Conservation (phyloP, 1,140 invertebrate genomes). For the Polypedilum vanderplanki region DNA sequence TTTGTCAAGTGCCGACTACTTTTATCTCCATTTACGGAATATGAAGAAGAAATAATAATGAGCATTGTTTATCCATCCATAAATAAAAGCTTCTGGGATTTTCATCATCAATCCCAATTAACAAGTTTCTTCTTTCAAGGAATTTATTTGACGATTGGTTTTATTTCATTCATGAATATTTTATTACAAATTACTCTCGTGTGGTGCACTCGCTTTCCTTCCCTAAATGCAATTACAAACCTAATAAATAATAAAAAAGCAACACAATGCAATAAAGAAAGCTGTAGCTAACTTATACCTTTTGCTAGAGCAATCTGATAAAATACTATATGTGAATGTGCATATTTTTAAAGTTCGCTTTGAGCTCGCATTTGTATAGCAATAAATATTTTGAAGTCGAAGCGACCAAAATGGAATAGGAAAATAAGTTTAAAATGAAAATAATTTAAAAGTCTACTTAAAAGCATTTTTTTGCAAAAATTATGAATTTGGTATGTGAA, state of each 20-base stretch:
- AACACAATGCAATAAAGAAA: background rate
- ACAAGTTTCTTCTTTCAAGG: too few species aligned
- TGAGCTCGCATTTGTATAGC: constrained; percentile 16
- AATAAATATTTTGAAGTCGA: constrained; percentile 19
- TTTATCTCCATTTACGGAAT: too few species aligned
- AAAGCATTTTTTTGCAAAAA: too few species aligned
- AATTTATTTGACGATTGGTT: too few species aligned
- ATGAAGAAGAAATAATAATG: too few species aligned
- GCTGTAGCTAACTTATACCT: background rate
- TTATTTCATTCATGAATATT: background rate
- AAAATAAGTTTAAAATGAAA: background rate
- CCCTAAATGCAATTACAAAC: constrained; percentile 9
- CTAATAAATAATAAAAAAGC: background rate
- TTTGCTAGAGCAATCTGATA: constrained; percentile 14
- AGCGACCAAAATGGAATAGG: background rate
- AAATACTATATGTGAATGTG: background rate
- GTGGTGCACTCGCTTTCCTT: background rate
- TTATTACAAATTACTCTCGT: constrained; percentile 6
- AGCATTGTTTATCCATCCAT: too few species aligned
- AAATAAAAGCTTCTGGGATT: too few species aligned
- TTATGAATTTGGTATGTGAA: too few species aligned
- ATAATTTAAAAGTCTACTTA: too few species aligned
- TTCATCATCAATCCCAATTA: too few species aligned
- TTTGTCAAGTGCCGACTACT: too few species aligned
- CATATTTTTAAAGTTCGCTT: background rate